phyloP scores from a whole-genome alignment of 1,140 invertebrate species.

The Rhopalosiphum maidis region DNA sequence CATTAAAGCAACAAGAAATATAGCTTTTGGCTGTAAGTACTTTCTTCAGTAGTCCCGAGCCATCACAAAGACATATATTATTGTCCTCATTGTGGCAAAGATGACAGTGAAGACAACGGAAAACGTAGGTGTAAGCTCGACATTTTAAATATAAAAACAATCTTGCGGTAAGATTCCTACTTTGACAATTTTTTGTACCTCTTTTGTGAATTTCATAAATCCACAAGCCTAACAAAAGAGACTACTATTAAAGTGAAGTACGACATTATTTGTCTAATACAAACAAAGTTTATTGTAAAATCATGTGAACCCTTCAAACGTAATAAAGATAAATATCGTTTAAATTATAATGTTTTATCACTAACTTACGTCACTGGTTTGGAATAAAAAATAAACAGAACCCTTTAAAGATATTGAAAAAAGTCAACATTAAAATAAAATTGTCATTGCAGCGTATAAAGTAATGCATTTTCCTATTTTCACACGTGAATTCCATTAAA shows the following conservation, averaged over 20 bases:
- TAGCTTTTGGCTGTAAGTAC: background rate
- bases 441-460: background rate
- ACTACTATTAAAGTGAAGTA: background rate
- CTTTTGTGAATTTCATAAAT: background rate
- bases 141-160: background rate
- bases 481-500: background rate
- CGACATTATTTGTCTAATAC: background rate
- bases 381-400: background rate
- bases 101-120: background rate
- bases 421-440: background rate
- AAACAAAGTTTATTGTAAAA: background rate
- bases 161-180: background rate
- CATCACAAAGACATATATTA: background rate
- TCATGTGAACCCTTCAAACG: background rate
- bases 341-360: slow-evolving; percentile 12
- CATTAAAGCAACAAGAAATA: background rate
- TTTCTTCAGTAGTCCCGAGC: background rate
- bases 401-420: background rate
- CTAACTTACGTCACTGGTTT: background rate
- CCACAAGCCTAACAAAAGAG: background rate
- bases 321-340: slow-evolving; percentile 4
- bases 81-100: background rate
- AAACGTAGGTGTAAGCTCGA: background rate
- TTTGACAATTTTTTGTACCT: background rate
- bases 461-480: background rate